These are phyloP conservation scores for Hystrix cristata DNA, from an alignment of 2,113 vertebrate species.

Conservation along the genomic window DNA sequence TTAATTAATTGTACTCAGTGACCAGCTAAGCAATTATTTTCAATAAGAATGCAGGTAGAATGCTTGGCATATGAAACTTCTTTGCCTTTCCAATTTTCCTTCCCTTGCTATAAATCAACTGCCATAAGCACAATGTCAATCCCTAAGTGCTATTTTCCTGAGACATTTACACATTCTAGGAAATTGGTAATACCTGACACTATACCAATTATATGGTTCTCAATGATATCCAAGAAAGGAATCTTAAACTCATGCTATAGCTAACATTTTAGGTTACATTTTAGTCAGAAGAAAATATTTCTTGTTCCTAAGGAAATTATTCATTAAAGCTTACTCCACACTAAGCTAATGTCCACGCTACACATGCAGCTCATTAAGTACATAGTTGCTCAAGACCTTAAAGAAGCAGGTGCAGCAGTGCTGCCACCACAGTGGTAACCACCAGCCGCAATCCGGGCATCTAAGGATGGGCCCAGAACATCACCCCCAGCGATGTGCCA, in stretches of 20 bases:
- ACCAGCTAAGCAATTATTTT: background rate
- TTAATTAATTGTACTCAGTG: background rate
- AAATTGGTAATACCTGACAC: background rate
- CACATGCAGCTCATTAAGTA: background rate
- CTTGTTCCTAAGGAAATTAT: constrained; percentile 22
- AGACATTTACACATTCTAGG: background rate
- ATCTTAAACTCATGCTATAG: background rate
- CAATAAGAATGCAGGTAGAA: background rate
- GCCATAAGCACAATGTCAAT: background rate
- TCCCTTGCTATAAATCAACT: background rate
- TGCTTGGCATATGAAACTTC: background rate
- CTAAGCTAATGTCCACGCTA: background rate
- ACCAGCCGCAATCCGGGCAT: background rate
- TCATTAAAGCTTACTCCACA: background rate
- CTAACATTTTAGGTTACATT: background rate
- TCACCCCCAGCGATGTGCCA: background rate
- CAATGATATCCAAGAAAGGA: background rate
- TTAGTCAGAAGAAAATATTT: background rate
- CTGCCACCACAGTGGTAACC: too few species aligned
- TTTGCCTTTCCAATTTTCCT: background rate
- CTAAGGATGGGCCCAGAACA: background rate
- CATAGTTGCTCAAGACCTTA: background rate
- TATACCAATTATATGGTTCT: background rate
- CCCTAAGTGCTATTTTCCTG: background rate
- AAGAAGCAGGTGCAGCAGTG: background rate